Conservation (phyloP, 2,113 vertebrate species). For the Eulacestoma nigropectus region DNA sequence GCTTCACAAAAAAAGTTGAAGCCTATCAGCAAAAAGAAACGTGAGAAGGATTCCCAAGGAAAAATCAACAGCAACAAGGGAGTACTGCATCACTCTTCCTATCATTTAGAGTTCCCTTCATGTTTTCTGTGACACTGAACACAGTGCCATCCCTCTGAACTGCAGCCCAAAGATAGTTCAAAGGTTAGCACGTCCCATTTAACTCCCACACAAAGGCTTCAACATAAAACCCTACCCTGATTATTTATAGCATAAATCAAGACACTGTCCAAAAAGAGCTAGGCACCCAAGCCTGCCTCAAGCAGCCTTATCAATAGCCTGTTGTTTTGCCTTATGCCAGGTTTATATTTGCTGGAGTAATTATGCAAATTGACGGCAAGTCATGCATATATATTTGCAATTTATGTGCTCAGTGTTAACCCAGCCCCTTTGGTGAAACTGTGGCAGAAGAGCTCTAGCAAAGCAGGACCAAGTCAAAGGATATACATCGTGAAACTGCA, state of each 20-base stretch:
- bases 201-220: constrained; percentile 22
- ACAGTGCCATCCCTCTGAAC: background rate
- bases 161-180: background rate
- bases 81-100: background rate
- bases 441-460: background rate
- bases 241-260: constrained; percentile 38
- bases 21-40: background rate
- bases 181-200: constrained; percentile 29
- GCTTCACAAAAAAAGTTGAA: background rate
- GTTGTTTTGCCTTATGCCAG: constrained; percentile 36
- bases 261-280: background rate
- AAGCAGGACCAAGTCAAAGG: background rate
- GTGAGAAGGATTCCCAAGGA: background rate
- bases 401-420: background rate
- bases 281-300: background rate
- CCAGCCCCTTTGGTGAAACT: background rate
- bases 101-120: background rate
- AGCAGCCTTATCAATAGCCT: background rate
- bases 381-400: constrained; percentile 46
- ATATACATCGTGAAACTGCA: background rate
- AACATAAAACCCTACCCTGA: background rate
- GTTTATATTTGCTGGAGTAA: background rate
- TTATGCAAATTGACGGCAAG: constrained; percentile 24
- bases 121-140: background rate
- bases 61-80: background rate